Base-by-base conservation (phyloP, 37 sponge, comb jelly and placozoan species). In the Spongilla lacustris region DNA sequence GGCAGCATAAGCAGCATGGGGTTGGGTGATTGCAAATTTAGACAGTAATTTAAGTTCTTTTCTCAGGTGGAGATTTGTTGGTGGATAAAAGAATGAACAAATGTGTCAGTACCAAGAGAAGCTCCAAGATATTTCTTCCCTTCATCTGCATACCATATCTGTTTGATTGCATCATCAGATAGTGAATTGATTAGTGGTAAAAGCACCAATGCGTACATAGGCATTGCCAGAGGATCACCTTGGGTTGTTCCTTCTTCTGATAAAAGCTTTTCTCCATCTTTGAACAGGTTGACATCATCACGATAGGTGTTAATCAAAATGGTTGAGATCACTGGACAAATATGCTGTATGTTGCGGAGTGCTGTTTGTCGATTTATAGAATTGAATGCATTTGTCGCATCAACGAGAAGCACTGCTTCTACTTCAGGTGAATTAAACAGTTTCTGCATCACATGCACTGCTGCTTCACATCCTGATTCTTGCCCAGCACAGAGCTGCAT, bases 401-500 rank as follows among this genome's bases (percentile, higher is more conserved):
- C 86, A 22, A 75, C 85, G 14, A 85, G 76, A 41, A 82, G 82
- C 34, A 85, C 21, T n/a, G n/a, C n/a, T n/a, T n/a, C n/a, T n/a
- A n/a, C n/a, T n/a, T 76, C 24, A 58, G 58, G 58, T 58, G 58
- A 58, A 58, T 14, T 58, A 14, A 58, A 58, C 58, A 58, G 58
- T 58, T 58, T 58, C 34, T 68, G 66, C 76, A 80, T 58, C 28
- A 81, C 90, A 84, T 84, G 81, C 2, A 89, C 74, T 21, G 90
- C 83, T 25, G 85, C 90, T 74, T 89, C 90, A 73, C 80, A 79
- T 13, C 90, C 85, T 36, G 73, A 36, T 36, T 68, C 29, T 5
- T 92, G 93, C 19, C 89, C 93, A 41, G 93, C 93, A 69, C 83
- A 84, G 33, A 88, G 73, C 71, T 92, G 89, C 11, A 85, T 24